Conservation (phyloP, 2,888 invertebrate genomes). For the Thera britannica region DNA sequence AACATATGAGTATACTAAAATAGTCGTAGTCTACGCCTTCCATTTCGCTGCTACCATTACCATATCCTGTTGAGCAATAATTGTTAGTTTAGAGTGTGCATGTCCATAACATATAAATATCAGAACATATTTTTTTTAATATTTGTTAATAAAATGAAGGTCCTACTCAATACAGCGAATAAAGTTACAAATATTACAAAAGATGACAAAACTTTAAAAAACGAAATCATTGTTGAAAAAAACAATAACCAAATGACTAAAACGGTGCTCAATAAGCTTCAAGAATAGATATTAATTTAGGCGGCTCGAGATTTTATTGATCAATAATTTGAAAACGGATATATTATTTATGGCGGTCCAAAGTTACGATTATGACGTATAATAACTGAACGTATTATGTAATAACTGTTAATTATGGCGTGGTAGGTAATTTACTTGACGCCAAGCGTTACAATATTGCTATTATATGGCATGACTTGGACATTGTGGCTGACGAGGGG, state of each 20-base stretch:
- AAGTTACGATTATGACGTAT: conserved; percentile 42
- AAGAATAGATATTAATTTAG: conserved; percentile 23
- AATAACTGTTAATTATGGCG: conserved; percentile 70
- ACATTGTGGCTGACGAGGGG: conserved; percentile 72
- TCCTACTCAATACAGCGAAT: not conserved
- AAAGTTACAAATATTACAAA: conserved; percentile 16
- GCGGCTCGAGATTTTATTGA: conserved; percentile 37
- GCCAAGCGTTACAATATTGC: conserved; percentile 74
- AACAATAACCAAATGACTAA: conserved; percentile 23
- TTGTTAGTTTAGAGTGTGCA: conserved; percentile 58
- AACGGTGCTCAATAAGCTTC: conserved; percentile 16
- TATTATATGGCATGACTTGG: conserved; percentile 80
- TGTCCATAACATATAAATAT: conserved; percentile 56
- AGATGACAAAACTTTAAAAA: conserved; percentile 7
- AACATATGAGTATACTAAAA: conserved; percentile 75
- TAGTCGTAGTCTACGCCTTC: conserved; percentile 74
- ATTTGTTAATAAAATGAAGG: conserved; percentile 24
- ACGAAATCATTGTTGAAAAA: not conserved
- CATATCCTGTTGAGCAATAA: conserved; percentile 76
- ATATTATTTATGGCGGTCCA: conserved; percentile 39
- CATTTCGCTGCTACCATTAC: conserved; percentile 78
- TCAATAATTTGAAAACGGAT: conserved; percentile 40
- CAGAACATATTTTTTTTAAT: conserved; percentile 34
- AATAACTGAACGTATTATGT: conserved; percentile 52
- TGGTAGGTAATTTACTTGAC: conserved; percentile 75